phyloP scores from a whole-genome alignment of 2,888 invertebrate species.

The Epinotia nisella region DNA sequence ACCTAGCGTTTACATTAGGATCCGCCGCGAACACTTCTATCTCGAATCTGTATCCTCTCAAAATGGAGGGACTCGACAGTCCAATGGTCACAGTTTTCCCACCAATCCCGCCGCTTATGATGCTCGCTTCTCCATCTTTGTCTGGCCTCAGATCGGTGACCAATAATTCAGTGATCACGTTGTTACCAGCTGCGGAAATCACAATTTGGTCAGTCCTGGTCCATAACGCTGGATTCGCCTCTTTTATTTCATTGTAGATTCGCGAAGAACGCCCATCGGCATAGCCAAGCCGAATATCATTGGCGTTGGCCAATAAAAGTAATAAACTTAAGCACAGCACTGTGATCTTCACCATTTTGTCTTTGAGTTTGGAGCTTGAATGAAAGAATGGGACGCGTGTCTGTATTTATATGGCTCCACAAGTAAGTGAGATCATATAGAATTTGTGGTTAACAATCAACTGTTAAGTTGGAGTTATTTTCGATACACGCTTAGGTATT shows the following conservation, averaged over 20 bases:
- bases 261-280: constrained; percentile 51
- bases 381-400: constrained; percentile 17
- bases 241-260: constrained; percentile 68
- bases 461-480: constrained; percentile 32
- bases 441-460: constrained; percentile 31
- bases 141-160: constrained; percentile 70
- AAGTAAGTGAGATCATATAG: constrained; percentile 38
- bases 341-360: constrained; percentile 22
- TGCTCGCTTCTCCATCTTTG: constrained; percentile 68
- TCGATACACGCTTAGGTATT: constrained; percentile 26
- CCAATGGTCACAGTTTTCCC: constrained; percentile 66
- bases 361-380: constrained; percentile 9
- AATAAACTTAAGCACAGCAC: constrained; percentile 17
- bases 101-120: constrained; percentile 71
- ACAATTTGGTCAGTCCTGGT: constrained; percentile 67
- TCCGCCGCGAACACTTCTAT: constrained; percentile 68
- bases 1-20: constrained; percentile 57
- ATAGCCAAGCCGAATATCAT: constrained; percentile 62
- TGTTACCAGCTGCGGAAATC: constrained; percentile 61
- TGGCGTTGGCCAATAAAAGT: constrained; percentile 47
- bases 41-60: constrained; percentile 73
- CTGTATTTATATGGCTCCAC: constrained; percentile 30
- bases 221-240: constrained; percentile 73
- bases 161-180: constrained; percentile 68
- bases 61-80: constrained; percentile 68